Evolutionary conservation across 2,888 invertebrate species (phyloP), one percentile per base, ranked within the genome.

Genomic region (Machimus atricapillus): DNA sequence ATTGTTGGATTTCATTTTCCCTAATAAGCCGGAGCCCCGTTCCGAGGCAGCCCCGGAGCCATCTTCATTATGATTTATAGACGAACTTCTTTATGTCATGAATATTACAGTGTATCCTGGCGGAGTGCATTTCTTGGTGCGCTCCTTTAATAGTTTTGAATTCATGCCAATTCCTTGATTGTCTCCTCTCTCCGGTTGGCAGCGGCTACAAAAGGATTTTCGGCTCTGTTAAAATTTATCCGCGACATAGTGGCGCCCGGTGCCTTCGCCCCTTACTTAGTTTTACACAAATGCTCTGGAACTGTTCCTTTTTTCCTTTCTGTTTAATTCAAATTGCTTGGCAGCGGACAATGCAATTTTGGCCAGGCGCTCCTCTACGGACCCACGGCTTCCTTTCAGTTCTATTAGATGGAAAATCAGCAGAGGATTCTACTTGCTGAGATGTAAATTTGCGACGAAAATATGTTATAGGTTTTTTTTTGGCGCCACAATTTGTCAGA

Each of bases 101-200:
- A 81, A 56, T 56, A 81, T 31, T 81, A 46, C 81, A 31, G 34
- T 27, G 19, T 81, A 81, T 81, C 81, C 46, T 81, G 23, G 23
- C 7, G 31, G 52, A 56, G 81, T 56, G 34, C 56, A 81, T 81
- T 81, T 56, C 81, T 81, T 81, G 56, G 31, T 81, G 52, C 81
- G 31, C 56, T 52, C 46, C 56, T 81, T 52, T 81, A 56, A 56
- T 81, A 81, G 81, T 46, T 52, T 81, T 81, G 81, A 81, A 81
- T 81, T 46, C 81, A 81, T 81, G 81, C 81, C 81, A 81, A 81
- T 81, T 81, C 31, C 81, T 81, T 81, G 81, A 81, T 81, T 81
- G 81, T 81, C 81, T 81, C 46, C 56, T 81, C 81, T 81, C 81
- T 27, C 66, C 66, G 66, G 37, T 37, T 40, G 43, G 46, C 40